Conservation (phyloP, 2,113 vertebrate genomes). For the Acanthisitta chloris region DNA sequence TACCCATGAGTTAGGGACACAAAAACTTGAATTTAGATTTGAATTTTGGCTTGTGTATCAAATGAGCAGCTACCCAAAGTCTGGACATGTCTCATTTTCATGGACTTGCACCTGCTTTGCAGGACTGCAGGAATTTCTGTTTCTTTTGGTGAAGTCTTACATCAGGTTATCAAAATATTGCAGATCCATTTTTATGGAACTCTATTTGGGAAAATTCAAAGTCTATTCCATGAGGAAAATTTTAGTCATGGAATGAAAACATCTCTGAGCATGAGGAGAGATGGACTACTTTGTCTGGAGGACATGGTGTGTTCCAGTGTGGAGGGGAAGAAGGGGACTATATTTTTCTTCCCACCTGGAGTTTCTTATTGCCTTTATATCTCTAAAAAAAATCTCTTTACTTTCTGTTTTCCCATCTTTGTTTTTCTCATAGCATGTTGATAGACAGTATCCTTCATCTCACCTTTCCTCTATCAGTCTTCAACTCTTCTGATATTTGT, state of each 20-base stretch:
- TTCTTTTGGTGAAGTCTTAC: background rate
- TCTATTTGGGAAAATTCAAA: background rate
- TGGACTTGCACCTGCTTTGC: background rate
- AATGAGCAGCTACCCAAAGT: background rate
- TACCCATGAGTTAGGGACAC: background rate
- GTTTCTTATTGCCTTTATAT: background rate
- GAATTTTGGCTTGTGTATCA: background rate
- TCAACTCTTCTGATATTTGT: background rate
- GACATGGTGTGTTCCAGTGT: fast-evolving
- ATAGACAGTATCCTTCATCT: background rate
- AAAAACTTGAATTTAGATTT: background rate
- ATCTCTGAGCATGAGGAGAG: background rate
- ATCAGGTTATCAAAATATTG: background rate
- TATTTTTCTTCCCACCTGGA: background rate
- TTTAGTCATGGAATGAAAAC: background rate
- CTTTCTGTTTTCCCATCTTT: background rate
- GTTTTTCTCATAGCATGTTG: background rate
- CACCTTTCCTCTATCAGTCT: background rate
- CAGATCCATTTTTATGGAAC: background rate
- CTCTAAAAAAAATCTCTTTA: background rate
- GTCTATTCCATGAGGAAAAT: background rate
- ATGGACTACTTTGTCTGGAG: background rate
- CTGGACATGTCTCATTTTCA: background rate
- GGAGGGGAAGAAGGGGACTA: background rate
- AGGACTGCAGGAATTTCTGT: background rate